These are phyloP conservation scores for Daubentonia madagascariensis DNA, from an alignment of 2,113 vertebrate species.

Conservation along the genomic window DNA sequence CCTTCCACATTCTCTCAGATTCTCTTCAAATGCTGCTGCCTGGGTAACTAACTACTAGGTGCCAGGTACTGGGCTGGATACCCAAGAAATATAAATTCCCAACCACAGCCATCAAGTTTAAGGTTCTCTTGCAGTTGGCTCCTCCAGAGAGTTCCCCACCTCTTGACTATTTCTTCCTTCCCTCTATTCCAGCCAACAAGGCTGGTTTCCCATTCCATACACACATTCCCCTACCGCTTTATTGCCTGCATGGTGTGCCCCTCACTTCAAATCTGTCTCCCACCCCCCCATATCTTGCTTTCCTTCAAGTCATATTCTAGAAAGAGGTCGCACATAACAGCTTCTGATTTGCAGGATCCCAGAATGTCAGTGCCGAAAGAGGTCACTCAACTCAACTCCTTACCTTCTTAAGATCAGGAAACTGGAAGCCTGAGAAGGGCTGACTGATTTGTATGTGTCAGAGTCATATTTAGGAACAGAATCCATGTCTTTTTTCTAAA, in stretches of 20 bases:
- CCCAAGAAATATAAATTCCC: background rate
- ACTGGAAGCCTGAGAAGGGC: background rate
- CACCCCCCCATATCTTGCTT: accelerated
- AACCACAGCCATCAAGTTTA: background rate
- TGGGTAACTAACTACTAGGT: background rate
- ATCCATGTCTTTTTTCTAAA: background rate
- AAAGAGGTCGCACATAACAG: background rate
- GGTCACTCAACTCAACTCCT: background rate
- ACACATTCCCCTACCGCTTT: background rate
- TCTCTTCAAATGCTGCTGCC: background rate
- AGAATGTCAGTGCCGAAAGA: background rate
- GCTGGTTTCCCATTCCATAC: background rate
- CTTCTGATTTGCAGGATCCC: background rate
- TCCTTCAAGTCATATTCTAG: background rate
- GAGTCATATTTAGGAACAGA: background rate
- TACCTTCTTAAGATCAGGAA: background rate
- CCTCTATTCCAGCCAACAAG: background rate
- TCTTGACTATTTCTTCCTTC: background rate
- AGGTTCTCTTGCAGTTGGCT: background rate
- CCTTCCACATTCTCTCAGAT: background rate
- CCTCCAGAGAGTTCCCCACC: background rate
- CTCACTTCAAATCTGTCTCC: background rate
- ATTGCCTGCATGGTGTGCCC: too few species aligned
- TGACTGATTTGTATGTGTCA: background rate
- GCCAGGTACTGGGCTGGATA: background rate